phyloP scores from a whole-genome alignment of 2,888 invertebrate genomes.

The Gibbula magus region DNA sequence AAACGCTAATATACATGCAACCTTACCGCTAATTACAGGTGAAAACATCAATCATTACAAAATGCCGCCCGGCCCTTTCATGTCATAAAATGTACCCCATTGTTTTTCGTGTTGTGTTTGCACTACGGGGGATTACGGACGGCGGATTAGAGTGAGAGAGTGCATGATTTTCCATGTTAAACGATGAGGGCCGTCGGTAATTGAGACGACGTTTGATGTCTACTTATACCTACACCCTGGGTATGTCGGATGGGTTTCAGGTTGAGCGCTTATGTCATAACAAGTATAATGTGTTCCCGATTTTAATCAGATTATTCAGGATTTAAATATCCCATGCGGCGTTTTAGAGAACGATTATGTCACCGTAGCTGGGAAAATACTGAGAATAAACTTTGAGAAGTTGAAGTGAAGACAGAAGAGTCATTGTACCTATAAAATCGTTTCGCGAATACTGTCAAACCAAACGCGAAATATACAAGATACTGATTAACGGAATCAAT shows the following conservation, averaged over 20 bases:
- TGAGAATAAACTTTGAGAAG: too few relatives aligned
- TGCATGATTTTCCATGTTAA: background rate
- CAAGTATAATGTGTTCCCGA: too few relatives aligned
- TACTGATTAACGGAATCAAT: too few relatives aligned
- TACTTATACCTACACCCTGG: background rate
- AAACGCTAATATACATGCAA: background rate
- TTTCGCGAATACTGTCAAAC: too few relatives aligned
- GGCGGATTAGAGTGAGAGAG: background rate
- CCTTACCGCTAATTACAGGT: background rate
- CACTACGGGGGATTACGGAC: background rate
- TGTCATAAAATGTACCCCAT: background rate
- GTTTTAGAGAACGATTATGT: too few relatives aligned
- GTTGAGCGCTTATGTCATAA: background rate
- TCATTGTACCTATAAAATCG: too few relatives aligned
- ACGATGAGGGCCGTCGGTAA: background rate
- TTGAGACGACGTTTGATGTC: background rate
- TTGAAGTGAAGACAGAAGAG: too few relatives aligned
- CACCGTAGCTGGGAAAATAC: too few relatives aligned
- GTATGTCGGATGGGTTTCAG: background rate
- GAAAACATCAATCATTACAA: constrained; percentile 2
- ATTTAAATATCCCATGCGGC: too few relatives aligned
- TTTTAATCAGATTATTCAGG: too few relatives aligned
- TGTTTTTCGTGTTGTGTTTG: background rate
- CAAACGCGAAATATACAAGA: too few relatives aligned
- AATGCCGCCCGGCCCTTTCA: background rate